A percentile compares a stretch with the other conserved stretches of the same genome.
Evolutionary conservation across 1,140 invertebrate genomes (phyloP).

Genomic region (Nomia melanderi): DNA sequence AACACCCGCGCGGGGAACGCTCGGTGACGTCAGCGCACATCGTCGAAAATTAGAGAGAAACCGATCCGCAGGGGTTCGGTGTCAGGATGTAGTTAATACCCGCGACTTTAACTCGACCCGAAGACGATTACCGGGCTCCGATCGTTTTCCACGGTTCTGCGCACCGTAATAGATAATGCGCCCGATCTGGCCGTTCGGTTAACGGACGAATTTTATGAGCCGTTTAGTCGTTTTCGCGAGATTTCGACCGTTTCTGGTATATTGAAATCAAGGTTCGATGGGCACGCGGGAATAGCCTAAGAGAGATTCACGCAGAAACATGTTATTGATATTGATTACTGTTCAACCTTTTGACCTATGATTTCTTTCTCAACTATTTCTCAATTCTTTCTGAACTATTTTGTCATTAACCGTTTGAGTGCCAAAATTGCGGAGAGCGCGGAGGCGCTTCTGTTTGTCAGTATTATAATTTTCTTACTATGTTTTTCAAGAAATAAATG

Average conservation of each 20-base stretch:
- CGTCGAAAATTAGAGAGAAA: slow-evolving; percentile 68
- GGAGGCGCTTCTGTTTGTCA: no score
- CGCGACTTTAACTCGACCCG: slow-evolving; percentile 58
- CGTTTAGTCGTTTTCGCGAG: slow-evolving; percentile 16
- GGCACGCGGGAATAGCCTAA: no score
- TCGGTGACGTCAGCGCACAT: slow-evolving; percentile 59
- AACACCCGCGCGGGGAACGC: slow-evolving; percentile 62
- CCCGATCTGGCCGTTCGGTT: not conserved
- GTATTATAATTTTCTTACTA: no score
- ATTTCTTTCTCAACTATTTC: no score
- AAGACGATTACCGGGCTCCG: slow-evolving; percentile 72
- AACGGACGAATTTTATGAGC: not conserved
- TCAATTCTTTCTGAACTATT: no score
- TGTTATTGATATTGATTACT: no score
- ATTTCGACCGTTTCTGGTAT: not conserved
- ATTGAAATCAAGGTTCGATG: no score
- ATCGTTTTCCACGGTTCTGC: slow-evolving; percentile 69
- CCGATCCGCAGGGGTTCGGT: slow-evolving; percentile 72
- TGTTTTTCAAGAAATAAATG: no score
- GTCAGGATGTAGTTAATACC: slow-evolving; percentile 74
- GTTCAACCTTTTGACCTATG: no score
- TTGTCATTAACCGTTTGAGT: no score
- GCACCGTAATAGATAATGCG: slow-evolving; percentile 54
- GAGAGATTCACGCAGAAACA: no score
- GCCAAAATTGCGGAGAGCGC: no score